Base-by-base conservation (phyloP, 37 sponge, comb jelly and placozoan species). In the Geodia barretti region DNA sequence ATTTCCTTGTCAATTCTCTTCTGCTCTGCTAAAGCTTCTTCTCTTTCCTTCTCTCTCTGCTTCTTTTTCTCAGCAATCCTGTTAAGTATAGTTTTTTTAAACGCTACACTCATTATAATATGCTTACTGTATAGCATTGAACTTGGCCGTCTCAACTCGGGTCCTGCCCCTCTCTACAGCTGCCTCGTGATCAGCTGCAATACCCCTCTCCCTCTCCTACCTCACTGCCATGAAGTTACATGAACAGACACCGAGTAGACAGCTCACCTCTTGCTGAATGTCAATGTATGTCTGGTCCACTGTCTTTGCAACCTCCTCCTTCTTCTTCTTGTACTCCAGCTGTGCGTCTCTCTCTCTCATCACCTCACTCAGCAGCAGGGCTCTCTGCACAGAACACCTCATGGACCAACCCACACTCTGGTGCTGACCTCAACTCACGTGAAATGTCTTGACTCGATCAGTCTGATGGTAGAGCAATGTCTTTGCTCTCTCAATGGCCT, bases 401-500 rank as follows among this genome's bases (percentile, higher is more conserved):
- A 23, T 14, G 11, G 7, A 47, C 60, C 26, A 65, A 4, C 24
- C 21, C 8, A 65, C 66, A 65, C 26, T 3, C 69, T 31, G 8
- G 69, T 21, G 21, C 36, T 23, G 7, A 3, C 41, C 39, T 0
- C 24, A 28, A 69, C 94, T 84, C 64, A 87, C 95, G 70, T 96
- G 91, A 69, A 96, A 93, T 54, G 79, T 79, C 66, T 90, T 96
- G 8, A 93, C 89, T 26, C 94, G 74, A 73, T 96, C 97, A 9
- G 97, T 96, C 60, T 96, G 91, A 38, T 93, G 84, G 70, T 90
- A 93, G 42, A 89, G 87, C 3, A 85, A 26, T 11, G 87, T 91
- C 68, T 90, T 96, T 35, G 97, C 97, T 21, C 75, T 59, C 26
- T 93, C 94, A 78, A 96, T 96, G 29, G 94, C 86, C 39, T 90